Evolutionary conservation across 1,140 invertebrate species (phyloP), one percentile per base, ranked within the genome.

Genomic region (Bombus haemorrhoidalis): DNA sequence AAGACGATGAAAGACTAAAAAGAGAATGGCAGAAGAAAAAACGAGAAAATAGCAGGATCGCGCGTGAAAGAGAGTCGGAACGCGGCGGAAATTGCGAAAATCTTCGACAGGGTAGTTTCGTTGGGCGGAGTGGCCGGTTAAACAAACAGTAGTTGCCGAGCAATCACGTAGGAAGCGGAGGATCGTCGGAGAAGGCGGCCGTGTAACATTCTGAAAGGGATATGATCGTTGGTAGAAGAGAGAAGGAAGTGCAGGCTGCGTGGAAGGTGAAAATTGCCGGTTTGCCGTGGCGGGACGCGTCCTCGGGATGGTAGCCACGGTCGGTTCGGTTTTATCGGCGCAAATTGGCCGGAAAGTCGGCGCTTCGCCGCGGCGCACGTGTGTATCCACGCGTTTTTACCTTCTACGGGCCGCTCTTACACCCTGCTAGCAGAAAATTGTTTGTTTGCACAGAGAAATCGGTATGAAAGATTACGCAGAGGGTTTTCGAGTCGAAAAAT

Each of bases 221-320:
- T 37, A 32, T 32, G 72, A 74, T 47, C 9, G n/a, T n/a, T 47
- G 12, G 28, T 13, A 3, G 10, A n/a, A 43, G 15, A 41, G 41
- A 73, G 71, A 73, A 71, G 68, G 74, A 53, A 37, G n/a, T 25
- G 25, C 15, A 32, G 12, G 62, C 80, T 81, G 32, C 59, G 59
- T n/a, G 88, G 89, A 79, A 91, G 92, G 92, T 92, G 92, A 92
- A 92, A 92, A 92, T 92, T 92, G 90, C 88, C 87, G 86, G 92
- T 87, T 92, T 91, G 85, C 86, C 66, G 15, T 10, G 74, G 25
- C 43, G 43, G 41, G 71, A 53, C 41, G 69, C 68, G 78, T 74
- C 43, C 13, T 13, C 53, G 43, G 32, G 39, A 47, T 73, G 71
- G 72, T 74, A 74, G 41, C n/a, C 41, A 53, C 47, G n/a, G 41